phyloP scores from a whole-genome alignment of 2,888 invertebrate species.

The Machimus atricapillus region DNA sequence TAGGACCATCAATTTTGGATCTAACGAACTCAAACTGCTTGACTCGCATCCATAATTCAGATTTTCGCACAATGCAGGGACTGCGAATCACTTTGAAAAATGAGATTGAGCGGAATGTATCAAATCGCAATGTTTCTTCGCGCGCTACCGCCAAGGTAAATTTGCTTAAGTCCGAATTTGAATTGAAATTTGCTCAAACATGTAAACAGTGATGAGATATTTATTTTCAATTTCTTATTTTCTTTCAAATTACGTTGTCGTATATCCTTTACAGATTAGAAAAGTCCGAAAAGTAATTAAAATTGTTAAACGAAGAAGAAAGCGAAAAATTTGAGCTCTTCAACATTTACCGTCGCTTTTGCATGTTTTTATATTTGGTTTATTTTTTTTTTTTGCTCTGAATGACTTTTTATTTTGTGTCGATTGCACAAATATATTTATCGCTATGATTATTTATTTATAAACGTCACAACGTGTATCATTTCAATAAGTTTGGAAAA shows the following conservation, averaged over 20 bases:
- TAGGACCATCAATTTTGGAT: conserved; percentile 85
- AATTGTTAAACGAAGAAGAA: conserved; percentile 47
- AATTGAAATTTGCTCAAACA: conserved; percentile 23
- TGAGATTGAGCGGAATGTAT: conserved; percentile 47
- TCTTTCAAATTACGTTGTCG: conserved; percentile 29
- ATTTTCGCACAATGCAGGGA: conserved; percentile 75
- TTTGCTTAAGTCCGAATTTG: conserved; percentile 22
- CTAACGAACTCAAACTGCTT: conserved; percentile 81
- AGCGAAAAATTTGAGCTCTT: conserved; percentile 45
- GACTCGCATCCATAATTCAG: conserved; percentile 81
- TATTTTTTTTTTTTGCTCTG: conserved; percentile 33
- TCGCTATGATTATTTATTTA: conserved; percentile 3
- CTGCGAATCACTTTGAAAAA: conserved; percentile 70
- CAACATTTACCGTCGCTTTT: conserved; percentile 42
- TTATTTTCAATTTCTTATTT: conserved; percentile 19
- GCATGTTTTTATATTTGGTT: conserved; percentile 32
- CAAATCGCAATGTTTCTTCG: conserved; percentile 10
- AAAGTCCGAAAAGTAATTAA: conserved; percentile 45
- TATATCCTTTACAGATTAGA: conserved; percentile 45
- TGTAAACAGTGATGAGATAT: conserved; percentile 34
- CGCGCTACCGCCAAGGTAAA: conserved; percentile 39
- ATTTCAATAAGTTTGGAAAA: conserved; percentile 21
- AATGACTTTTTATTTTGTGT: conserved; percentile 5
- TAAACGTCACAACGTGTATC: neutral
- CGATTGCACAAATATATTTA: conserved; percentile 27